These are phyloP conservation scores for Proisotoma minuta DNA, from an alignment of 2,888 invertebrate species.

Conservation along the genomic window DNA sequence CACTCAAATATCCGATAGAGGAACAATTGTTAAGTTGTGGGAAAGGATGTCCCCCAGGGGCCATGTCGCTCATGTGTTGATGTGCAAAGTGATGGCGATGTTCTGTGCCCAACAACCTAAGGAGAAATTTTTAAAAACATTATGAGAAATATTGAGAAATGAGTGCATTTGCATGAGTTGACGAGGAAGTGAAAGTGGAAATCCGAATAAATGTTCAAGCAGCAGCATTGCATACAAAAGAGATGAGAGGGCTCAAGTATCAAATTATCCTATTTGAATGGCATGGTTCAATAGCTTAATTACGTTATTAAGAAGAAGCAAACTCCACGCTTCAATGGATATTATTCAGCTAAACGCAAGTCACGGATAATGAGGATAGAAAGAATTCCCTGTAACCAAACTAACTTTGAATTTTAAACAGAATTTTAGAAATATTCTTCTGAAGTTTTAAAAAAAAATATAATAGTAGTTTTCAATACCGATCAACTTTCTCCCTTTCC, in stretches of 20 bases:
- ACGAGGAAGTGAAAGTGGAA: background rate
- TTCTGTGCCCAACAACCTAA: slow-evolving; percentile 46
- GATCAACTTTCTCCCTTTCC: too few species aligned
- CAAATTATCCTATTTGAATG: slow-evolving; percentile 4
- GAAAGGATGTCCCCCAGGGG: slow-evolving; percentile 32
- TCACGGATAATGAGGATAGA: background rate
- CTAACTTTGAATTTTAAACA: too few species aligned
- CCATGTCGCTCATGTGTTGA: slow-evolving; percentile 43
- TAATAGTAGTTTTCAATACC: too few species aligned
- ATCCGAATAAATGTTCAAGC: background rate
- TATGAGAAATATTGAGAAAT: background rate
- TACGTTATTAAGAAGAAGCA: background rate
- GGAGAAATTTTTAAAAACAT: background rate
- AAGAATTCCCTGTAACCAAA: background rate
- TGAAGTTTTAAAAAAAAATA: too few species aligned
- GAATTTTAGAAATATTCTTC: too few species aligned
- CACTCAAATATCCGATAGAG: slow-evolving; percentile 64
- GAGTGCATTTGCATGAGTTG: background rate
- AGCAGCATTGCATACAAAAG: background rate
- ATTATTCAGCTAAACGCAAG: background rate
- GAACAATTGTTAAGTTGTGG: slow-evolving; percentile 58
- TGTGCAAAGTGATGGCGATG: slow-evolving; percentile 18
- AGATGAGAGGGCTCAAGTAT: background rate
- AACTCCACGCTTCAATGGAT: background rate
- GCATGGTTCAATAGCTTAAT: background rate